A percentile compares a stretch with the other conserved stretches of the same genome.
Conservation (phyloP, 2,888 invertebrate genomes). For the Gymnosoma rotundatum region DNA sequence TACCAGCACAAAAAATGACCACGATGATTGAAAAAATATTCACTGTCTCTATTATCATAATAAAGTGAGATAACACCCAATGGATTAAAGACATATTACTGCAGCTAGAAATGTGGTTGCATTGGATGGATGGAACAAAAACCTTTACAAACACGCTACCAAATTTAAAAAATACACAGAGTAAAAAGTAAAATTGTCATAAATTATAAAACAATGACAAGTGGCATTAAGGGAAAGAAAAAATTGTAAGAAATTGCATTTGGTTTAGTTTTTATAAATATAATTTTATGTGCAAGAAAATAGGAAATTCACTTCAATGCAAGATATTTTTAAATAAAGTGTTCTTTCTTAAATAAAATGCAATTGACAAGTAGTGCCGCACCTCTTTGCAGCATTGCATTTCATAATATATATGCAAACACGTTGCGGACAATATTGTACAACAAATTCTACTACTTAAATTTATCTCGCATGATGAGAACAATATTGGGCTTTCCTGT, state of each 20-base stretch:
- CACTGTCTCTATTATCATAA: constrained; percentile 67
- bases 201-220: constrained; percentile 63
- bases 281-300: constrained; percentile 25
- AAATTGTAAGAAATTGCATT: background rate
- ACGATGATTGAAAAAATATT: constrained; percentile 27
- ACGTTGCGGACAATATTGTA: background rate
- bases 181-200: constrained; percentile 56
- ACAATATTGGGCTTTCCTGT: too few relatives aligned
- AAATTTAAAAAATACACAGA: constrained; percentile 1
- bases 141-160: background rate
- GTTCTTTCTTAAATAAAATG: constrained; percentile 36
- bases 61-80: constrained; percentile 69
- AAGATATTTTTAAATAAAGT: constrained; percentile 20
- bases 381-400: constrained; percentile 33
- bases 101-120: constrained; percentile 44
- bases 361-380: constrained; percentile 59
- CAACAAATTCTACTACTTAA: background rate
- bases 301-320: background rate
- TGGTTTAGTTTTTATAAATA: background rate
- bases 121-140: constrained; percentile 15
- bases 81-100: constrained; percentile 66
- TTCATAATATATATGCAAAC: background rate
- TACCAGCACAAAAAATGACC: constrained; percentile 46
- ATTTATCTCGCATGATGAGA: too few relatives aligned
- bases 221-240: background rate